Conservation (phyloP, 2,888 invertebrate genomes). For the Sesia bembeciformis region DNA sequence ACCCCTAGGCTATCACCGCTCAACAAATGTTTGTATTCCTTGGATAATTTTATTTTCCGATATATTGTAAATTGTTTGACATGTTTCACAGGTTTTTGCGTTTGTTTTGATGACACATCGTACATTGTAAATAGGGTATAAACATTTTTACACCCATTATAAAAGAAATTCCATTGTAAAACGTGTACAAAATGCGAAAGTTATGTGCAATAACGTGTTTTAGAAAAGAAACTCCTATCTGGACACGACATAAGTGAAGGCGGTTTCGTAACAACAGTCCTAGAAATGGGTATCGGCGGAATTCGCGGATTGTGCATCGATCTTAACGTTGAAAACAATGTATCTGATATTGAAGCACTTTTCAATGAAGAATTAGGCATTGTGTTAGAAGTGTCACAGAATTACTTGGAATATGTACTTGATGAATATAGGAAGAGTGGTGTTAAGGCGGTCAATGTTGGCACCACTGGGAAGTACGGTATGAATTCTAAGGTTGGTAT, state of each 20-base stretch:
- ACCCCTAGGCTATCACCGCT: too few species aligned
- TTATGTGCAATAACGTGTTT: conserved; percentile 8
- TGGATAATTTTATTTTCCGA: too few species aligned
- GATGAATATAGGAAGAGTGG: conserved; percentile 74
- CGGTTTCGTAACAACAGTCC: conserved; percentile 88
- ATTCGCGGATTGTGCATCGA: conserved; percentile 84
- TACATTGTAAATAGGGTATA: too few species aligned
- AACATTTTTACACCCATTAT: not conserved
- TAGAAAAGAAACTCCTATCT: conserved; percentile 81
- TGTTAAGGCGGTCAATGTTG: conserved; percentile 80
- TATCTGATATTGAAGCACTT: conserved; percentile 78
- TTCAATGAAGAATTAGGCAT: conserved; percentile 93
- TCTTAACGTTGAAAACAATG: conserved; percentile 52
- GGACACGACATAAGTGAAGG: conserved; percentile 99
- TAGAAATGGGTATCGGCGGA: conserved; percentile 98
- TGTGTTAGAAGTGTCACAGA: conserved; percentile 81
- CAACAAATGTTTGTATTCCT: too few species aligned
- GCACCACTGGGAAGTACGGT: conserved; percentile 78
- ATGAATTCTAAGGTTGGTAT: conserved; percentile 74
- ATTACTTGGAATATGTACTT: conserved; percentile 74
- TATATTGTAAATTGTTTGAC: too few species aligned
- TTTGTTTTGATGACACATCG: too few species aligned
- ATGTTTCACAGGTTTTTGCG: too few species aligned
- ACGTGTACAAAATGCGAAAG: too few species aligned
- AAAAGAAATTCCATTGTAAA: too few species aligned